Base-by-base conservation (phyloP, 2,113 vertebrate genomes). In the Tricholaema leucomelas region DNA sequence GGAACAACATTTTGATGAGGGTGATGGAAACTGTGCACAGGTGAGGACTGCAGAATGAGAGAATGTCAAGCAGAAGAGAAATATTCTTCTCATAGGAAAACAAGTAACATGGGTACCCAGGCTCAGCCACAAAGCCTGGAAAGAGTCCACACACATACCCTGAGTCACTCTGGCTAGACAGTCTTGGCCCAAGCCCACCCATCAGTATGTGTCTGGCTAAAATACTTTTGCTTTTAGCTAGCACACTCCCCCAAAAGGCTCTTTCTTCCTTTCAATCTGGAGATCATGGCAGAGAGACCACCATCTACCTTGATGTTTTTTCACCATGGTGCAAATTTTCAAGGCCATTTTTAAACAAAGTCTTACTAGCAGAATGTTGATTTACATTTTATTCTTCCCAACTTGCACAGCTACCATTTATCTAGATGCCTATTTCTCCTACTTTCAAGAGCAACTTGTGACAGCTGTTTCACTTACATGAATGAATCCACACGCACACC, bases 131-230 rank as follows among this genome's bases (percentile, higher is more conserved):
- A 67, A 86, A 59, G 13, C 13, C 44, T 63, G 50, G 40, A 74
- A 76, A 90, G 14, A 79, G 38, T 58, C 40, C 30, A n/a, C n/a
- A n/a, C n/a, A n/a, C n/a, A n/a, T n/a, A n/a, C n/a, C n/a, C n/a
- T n/a, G n/a, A n/a, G n/a, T n/a, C n/a, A n/a, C n/a, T n/a, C n/a
- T n/a, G n/a, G n/a, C n/a, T 73, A 15, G 8, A 82, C 48, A 50
- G n/a, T 79, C 24, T 42, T 31, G 24, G 50, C 75, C 35, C 0
- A 0, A 70, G 55, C 14, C 20, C 40, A 70, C 44, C n/a, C n/a
- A n/a, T n/a, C n/a, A n/a, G n/a, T n/a, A n/a, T n/a, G n/a, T n/a
- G n/a, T n/a, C n/a, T n/a, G n/a, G n/a, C n/a, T n/a, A n/a, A n/a
- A n/a, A n/a, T n/a, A n/a, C n/a, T n/a, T n/a, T n/a, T n/a, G n/a